Base-by-base conservation (phyloP, 2,797 vertebrate genomes). In the Mormyrus proboscirostris region DNA sequence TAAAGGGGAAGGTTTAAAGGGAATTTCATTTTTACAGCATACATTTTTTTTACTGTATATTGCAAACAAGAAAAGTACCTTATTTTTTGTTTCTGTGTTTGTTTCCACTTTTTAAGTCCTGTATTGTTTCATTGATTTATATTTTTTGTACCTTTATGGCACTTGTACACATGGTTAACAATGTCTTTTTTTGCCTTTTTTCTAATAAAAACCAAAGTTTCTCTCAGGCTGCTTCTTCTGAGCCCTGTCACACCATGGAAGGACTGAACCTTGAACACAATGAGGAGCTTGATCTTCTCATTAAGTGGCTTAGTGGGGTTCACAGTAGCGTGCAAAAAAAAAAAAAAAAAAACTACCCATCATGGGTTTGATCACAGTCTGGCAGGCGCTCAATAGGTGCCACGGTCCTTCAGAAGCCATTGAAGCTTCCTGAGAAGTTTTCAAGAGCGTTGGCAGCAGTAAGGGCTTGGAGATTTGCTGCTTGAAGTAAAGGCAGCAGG, bases 361-460 rank as follows among this genome's bases (percentile, higher is more conserved):
- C 79, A 83, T 19, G 79, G 79, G 79, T 49, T 41, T 49, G 79
- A 83, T 83, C 79, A 69, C 22, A 83, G 79, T 49, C 79, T 83
- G 79, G 79, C 79, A 83, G 79, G 79, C 79, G n/a, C 44, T 83
- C 44, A 83, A 83, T 83, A 83, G 79, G 79, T 83, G 44, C 79
- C 44, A 83, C 41, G 44, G 79, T 83, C 44, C 19, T 83, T 83
- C 79, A 83, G 79, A 49, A 83, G 44, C 79, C 44, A 49, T 83
- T 83, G 41, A 83, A 22, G 41, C 79, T 83, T 83, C 79, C 47
- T 83, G 47, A 85, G 49, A 85, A 12, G 83, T 50, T 85, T 85
- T 29, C 83, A 85, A 85, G 83, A 85, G 83, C 2, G n/a, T 6
- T 85, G 83, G 49, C 47, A 50, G 9, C 83, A 49, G 83, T 16